phyloP scores from a whole-genome alignment of 2,797 vertebrate genomes.

The Hafferia zeledoni region DNA sequence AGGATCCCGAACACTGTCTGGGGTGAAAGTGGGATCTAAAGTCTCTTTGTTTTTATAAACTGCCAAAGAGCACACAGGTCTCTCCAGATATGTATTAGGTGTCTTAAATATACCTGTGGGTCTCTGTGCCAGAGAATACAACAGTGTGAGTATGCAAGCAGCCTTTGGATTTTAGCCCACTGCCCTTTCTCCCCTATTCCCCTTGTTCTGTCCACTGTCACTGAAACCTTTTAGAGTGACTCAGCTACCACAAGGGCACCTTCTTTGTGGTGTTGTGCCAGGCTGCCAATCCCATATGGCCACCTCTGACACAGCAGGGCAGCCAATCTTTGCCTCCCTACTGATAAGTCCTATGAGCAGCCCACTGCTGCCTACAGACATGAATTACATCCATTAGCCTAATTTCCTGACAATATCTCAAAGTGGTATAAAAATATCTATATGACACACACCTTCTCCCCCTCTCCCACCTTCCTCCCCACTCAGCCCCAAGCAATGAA shows the following conservation, averaged over 20 bases:
- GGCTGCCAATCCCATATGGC: neutral
- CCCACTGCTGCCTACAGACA: neutral
- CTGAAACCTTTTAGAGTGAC: neutral
- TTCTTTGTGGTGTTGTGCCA: neutral
- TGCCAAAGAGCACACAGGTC: neutral
- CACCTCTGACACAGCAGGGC: accelerated
- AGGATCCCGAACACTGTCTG: neutral
- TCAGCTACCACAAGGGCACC: neutral
- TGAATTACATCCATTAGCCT: slow-evolving; percentile 9
- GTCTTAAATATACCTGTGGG: neutral
- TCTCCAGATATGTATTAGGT: neutral
- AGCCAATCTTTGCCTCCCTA: neutral
- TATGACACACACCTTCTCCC: neutral
- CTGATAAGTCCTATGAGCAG: neutral
- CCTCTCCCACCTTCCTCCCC: neutral
- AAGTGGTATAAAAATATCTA: slow-evolving; percentile 26
- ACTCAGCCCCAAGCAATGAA: neutral
- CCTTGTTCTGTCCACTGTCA: neutral
- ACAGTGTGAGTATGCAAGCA: neutral
- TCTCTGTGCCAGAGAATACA: neutral
- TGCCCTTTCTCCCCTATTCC: neutral
- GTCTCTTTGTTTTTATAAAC: neutral
- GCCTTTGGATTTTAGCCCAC: neutral
- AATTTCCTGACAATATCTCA: slow-evolving; percentile 23
- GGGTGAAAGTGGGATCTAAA: neutral